phyloP scores from a whole-genome alignment of 2,113 vertebrate genomes.

The Charina bottae region DNA sequence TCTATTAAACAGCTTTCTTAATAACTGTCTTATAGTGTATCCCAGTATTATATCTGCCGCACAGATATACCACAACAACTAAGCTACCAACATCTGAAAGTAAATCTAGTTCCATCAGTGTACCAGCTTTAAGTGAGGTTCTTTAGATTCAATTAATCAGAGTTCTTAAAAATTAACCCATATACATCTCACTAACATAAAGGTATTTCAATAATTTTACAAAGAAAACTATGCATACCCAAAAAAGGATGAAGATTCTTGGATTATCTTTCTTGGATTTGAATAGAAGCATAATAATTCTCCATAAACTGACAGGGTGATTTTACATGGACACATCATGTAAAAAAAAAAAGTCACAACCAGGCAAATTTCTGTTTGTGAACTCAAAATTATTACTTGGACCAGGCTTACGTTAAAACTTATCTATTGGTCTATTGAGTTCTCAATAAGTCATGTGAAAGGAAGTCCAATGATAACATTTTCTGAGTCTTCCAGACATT shows the following conservation, averaged over 20 bases:
- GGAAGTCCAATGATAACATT: constrained; percentile 84
- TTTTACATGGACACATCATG: background rate
- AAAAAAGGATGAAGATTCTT: constrained; percentile 41
- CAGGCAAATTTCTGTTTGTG: constrained; percentile 64
- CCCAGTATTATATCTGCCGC: background rate
- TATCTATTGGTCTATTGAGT: constrained; percentile 84
- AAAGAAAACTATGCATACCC: constrained; percentile 48
- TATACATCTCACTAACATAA: constrained; percentile 54
- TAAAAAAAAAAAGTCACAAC: constrained; percentile 38
- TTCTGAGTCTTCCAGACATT: constrained; percentile 86
- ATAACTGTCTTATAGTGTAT: too few relatives aligned
- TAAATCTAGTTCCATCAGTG: background rate
- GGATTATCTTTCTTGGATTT: constrained; percentile 12
- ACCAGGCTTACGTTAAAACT: constrained; percentile 73
- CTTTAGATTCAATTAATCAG: background rate
- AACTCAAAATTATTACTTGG: constrained; percentile 73
- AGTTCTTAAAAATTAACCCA: background rate
- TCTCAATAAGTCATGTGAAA: constrained; percentile 85
- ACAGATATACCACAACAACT: background rate
- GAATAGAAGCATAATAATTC: background rate
- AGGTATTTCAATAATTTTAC: constrained; percentile 61
- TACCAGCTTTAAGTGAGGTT: background rate
- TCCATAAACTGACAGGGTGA: constrained; percentile 36
- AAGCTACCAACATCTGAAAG: background rate
- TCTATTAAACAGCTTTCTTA: background rate